Evolutionary conservation across 2,113 vertebrate genomes (phyloP), one percentile per base, ranked within the genome.

Genomic region (Scomber colias): DNA sequence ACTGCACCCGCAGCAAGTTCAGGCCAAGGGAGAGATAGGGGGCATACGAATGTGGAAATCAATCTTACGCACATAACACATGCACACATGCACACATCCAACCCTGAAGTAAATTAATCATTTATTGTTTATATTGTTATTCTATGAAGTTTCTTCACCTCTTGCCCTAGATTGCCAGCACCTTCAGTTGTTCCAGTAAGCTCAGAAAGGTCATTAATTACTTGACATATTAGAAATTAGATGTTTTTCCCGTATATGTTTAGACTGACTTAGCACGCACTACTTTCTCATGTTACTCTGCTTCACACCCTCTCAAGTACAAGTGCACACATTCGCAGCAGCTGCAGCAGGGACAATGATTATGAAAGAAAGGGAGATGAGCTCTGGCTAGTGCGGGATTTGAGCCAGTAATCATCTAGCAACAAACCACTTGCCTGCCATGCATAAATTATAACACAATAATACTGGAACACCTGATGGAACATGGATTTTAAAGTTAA

Each of bases 1-100:
- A 31, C 67, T 82, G 71, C 75, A 71, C 59, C 69, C 61, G 66
- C 21, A 57, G 63, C 40, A 19, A 44, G 17, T 8, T 64, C 51
- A 45, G 66, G 62, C 71, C 51, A 75, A 62, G 65, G 15, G 31
- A 19, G 49, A 66, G 30, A 65, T 11, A 21, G 71, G 21, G 30
- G 53, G 19, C 56, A 48, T 49, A 65, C 40, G 8, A 54, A 71
- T 40, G 6, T 35, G 48, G 45, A 68, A 65, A 65, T 67, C 53
- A 71, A 35, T 21, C 51, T 3, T 50, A 60, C 14, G 4, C 35
- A 51, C 49, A 54, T 19, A 59, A 40, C n/a, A 66, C 35, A 40
- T 9, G 9, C 35, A 40, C 3, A 46, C 5, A 16, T 1, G 46
- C 15, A 46, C 19, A 40, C 35, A 40, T 40, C 35, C 8, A 9